Evolutionary conservation across 2,888 invertebrate genomes (phyloP).

Genomic region (Sclerodermus sp.): DNA sequence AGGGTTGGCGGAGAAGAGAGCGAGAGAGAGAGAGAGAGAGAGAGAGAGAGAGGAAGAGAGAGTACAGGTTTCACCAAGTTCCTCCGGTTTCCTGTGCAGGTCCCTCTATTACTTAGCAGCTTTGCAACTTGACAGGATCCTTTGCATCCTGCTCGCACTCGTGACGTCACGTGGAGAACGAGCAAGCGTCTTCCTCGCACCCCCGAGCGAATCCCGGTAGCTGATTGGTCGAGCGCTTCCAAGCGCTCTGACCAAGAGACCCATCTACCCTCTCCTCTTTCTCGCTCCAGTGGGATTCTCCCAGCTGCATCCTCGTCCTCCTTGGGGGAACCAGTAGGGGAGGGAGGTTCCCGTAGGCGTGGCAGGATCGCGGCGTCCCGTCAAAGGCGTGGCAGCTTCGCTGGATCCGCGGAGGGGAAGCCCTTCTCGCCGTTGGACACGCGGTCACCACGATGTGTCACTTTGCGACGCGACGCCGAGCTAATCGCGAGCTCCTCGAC

Average conservation of each 20-base stretch:
- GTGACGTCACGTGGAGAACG: conserved; percentile 7
- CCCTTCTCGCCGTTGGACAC: conserved; percentile 23
- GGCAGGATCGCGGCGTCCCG: conserved; percentile 24
- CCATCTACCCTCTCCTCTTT: not conserved
- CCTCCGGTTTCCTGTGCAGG: too few relatives aligned
- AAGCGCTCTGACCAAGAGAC: not conserved
- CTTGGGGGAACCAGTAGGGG: too few relatives aligned
- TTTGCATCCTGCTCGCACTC: too few relatives aligned
- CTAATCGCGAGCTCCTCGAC: conserved; percentile 22
- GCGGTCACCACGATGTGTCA: conserved; percentile 41
- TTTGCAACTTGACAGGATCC: too few relatives aligned
- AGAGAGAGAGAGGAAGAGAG: too few relatives aligned
- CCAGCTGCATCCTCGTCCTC: too few relatives aligned
- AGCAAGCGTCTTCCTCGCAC: conserved; percentile 6
- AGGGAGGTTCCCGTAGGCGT: conserved; percentile 25
- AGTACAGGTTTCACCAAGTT: too few relatives aligned
- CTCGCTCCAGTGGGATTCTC: too few relatives aligned
- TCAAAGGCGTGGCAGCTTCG: conserved; percentile 27
- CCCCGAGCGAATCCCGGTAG: conserved; percentile 1
- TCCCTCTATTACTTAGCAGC: too few relatives aligned
- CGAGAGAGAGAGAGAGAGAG: too few relatives aligned
- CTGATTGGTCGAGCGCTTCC: conserved; percentile 7
- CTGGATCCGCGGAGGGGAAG: conserved; percentile 9
- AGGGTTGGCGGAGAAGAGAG: too few relatives aligned
- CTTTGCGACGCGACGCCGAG: conserved; percentile 43